Evolutionary conservation across 2,113 vertebrate species (phyloP).

Genomic region (Polyodon spathula): DNA sequence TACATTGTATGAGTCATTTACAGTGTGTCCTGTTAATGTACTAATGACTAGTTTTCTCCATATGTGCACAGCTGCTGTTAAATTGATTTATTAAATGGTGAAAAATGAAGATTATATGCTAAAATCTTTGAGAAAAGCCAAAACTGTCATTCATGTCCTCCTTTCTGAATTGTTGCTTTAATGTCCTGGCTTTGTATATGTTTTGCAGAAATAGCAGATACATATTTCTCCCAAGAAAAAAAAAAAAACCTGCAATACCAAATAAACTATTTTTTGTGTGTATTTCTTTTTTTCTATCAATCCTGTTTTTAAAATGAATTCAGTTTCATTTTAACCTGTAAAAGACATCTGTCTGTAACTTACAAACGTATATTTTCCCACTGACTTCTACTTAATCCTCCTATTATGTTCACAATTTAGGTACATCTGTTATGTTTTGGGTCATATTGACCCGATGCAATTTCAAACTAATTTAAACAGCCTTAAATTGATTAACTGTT

Average conservation of each 20-base stretch:
- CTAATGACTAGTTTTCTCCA: neutral
- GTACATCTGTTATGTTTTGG: no score
- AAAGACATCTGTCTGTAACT: no score
- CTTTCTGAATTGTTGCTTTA: slow-evolving; percentile 13
- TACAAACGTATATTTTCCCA: no score
- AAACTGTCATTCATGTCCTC: slow-evolving; percentile 3
- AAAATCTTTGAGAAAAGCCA: neutral
- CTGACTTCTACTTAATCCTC: no score
- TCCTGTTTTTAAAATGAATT: neutral
- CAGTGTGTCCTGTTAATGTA: neutral
- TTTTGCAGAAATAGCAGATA: slow-evolving; percentile 26
- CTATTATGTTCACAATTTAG: no score
- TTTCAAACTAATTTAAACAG: no score
- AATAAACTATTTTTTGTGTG: slow-evolving; percentile 35
- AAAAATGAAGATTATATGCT: slow-evolving; percentile 1
- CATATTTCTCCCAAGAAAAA: slow-evolving; percentile 16
- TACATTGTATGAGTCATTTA: neutral
- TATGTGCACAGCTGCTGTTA: neutral
- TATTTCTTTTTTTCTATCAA: slow-evolving; percentile 6
- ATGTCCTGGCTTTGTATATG: slow-evolving; percentile 13
- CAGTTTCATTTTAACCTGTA: neutral
- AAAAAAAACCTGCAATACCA: slow-evolving; percentile 25
- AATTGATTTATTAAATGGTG: neutral
- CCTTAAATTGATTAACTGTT: no score
- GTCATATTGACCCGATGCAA: no score